Evolutionary conservation across 30 jellyfish, hydroid and myxozoan species (phyloP).

Genomic region (Phacellophora camtschatica): DNA sequence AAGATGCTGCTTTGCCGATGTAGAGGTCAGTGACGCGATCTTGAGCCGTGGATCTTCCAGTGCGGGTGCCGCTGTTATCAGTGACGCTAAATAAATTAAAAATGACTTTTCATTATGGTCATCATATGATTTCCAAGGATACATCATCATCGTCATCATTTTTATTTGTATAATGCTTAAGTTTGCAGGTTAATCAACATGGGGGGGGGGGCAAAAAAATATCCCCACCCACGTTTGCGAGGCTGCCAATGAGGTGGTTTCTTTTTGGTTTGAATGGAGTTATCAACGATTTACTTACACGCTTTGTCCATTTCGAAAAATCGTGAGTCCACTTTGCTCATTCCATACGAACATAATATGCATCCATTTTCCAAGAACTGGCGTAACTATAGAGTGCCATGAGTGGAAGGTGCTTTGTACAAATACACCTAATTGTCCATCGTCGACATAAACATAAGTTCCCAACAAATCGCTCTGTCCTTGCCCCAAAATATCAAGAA

Average conservation of each 20-base stretch:
- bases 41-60: background rate
- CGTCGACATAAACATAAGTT: slow-evolving; percentile 19
- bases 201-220: too few species aligned
- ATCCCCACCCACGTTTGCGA: too few species aligned
- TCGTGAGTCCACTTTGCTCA: slow-evolving; percentile 56
- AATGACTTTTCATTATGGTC: too few species aligned
- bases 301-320: slow-evolving; percentile 60
- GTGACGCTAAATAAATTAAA: slow-evolving; percentile 50
- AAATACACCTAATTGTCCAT: slow-evolving; percentile 38
- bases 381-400: slow-evolving; percentile 21
- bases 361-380: slow-evolving; percentile 56
- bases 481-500: slow-evolving; percentile 78
- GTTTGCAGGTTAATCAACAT: too few species aligned
- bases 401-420: slow-evolving; percentile 23
- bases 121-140: too few species aligned
- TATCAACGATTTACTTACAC: slow-evolving; percentile 58
- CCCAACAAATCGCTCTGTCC: slow-evolving; percentile 61
- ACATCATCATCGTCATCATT: too few species aligned
- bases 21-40: slow-evolving; percentile 51
- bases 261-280: too few species aligned
- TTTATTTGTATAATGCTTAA: too few species aligned
- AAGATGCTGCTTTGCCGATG: slow-evolving; percentile 53
- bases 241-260: too few species aligned
- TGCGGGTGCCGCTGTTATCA: slow-evolving; percentile 49
- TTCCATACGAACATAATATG: slow-evolving; percentile 79